A percentile compares a stretch with the other conserved stretches of the same genome.
Evolutionary conservation across 2,797 vertebrate genomes (phyloP).

Genomic region (Anguilla anguilla): DNA sequence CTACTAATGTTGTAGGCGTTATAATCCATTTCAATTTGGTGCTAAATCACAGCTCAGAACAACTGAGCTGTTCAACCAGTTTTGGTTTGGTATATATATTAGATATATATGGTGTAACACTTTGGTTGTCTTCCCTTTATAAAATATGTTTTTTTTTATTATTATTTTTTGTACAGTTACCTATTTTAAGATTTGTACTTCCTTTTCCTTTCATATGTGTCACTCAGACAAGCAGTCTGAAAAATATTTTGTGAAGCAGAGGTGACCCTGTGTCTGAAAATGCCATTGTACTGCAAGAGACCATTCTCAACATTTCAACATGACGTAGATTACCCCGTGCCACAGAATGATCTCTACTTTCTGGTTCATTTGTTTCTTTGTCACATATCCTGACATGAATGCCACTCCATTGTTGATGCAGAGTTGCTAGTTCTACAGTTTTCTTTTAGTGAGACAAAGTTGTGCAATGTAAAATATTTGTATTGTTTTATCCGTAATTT

Average conservation of each 20-base stretch:
- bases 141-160: neutral
- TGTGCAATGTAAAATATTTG: neutral
- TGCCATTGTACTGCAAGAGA: slow-evolving; percentile 42
- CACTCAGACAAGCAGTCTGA: neutral
- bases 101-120: neutral
- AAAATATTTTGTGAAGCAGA: slow-evolving; percentile 49
- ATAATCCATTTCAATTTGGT: neutral
- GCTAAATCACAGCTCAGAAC: neutral
- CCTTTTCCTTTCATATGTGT: slow-evolving; percentile 17
- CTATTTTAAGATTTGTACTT: slow-evolving; percentile 14
- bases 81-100: neutral
- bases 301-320: slow-evolving; percentile 16
- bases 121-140: neutral
- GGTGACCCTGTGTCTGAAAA: slow-evolving; percentile 21
- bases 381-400: neutral
- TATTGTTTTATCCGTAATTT: neutral
- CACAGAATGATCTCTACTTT: neutral
- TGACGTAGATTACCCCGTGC: slow-evolving; percentile 9
- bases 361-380: neutral
- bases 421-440: neutral
- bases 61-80: neutral
- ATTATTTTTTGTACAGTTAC: neutral
- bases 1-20: neutral
- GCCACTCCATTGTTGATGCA: slow-evolving; percentile 1
- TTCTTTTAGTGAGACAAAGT: neutral